phyloP scores from a whole-genome alignment of 2,797 vertebrate genomes.

The Parambassis ranga region DNA sequence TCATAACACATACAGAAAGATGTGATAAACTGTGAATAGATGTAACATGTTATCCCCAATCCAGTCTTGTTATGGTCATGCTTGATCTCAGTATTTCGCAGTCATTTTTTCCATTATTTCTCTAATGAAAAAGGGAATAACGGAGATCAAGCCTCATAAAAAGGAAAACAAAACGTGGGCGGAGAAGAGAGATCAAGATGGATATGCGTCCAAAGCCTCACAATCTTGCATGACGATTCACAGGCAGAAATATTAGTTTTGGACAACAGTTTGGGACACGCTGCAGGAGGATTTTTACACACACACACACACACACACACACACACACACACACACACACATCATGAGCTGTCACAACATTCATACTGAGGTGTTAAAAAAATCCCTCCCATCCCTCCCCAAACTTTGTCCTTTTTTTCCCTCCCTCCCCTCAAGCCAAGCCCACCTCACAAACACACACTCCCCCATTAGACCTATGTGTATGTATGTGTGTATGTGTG shows the following conservation, averaged over 20 bases:
- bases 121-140: neutral
- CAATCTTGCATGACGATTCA: conserved; percentile 6
- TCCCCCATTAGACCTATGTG: conserved; percentile 29
- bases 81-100: too few species aligned
- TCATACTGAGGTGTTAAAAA: conserved; percentile 17
- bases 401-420: conserved; percentile 41
- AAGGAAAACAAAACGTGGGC: conserved; percentile 23
- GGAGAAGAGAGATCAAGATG: conserved; percentile 10
- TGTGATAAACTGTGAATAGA: neutral
- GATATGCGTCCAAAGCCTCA: conserved; percentile 21
- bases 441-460: conserved; percentile 51
- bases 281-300: conserved; percentile 26
- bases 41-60: conserved; percentile 25
- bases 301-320: neutral
- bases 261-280: conserved; percentile 14
- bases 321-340: neutral
- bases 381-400: conserved; percentile 24
- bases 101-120: neutral
- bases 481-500: conserved; percentile 18
- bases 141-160: conserved; percentile 2
- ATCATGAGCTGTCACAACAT: conserved; percentile 25
- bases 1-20: neutral
- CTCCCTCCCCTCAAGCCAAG: conserved; percentile 60
- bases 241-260: conserved; percentile 37
- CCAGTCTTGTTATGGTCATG: too few species aligned